These are phyloP conservation scores for Pocillopora grandis DNA, from an alignment of 92 coral and sea anemone species.

Conservation along the genomic window DNA sequence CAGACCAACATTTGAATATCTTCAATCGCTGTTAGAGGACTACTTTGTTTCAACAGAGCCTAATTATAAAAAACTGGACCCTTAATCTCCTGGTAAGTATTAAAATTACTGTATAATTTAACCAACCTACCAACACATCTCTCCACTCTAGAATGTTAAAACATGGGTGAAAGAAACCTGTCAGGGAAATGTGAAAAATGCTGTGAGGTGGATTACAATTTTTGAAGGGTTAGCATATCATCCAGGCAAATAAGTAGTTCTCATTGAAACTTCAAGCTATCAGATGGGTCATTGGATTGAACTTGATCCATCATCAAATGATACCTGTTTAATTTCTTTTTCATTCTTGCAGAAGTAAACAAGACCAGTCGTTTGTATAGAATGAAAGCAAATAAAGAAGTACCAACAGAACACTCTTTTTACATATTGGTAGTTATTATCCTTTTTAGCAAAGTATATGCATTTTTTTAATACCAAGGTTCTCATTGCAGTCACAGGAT, in stretches of 20 bases:
- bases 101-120: too few species aligned
- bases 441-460: slow-evolving; percentile 10
- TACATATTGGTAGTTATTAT: neutral
- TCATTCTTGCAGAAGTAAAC: slow-evolving; percentile 5
- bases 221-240: too few species aligned
- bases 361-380: neutral
- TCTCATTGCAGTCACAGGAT: slow-evolving; percentile 3
- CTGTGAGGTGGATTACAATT: too few species aligned
- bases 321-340: neutral
- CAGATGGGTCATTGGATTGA: neutral
- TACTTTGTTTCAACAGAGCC: slow-evolving; percentile 94
- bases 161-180: too few species aligned
- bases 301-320: neutral
- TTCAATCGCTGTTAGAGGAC: slow-evolving; percentile 92
- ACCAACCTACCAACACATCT: too few species aligned
- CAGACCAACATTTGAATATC: slow-evolving; percentile 95
- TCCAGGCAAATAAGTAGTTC: neutral
- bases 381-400: slow-evolving; percentile 8
- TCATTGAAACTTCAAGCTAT: neutral
- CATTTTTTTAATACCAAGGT: slow-evolving; percentile 8
- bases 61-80: slow-evolving; percentile 69
- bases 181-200: too few species aligned
- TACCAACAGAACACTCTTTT: slow-evolving; percentile 21
- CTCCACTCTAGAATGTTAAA: too few species aligned
- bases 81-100: slow-evolving; percentile 30